Base-by-base conservation (phyloP, 2,797 vertebrate genomes). In the Manis crassicaudata region DNA sequence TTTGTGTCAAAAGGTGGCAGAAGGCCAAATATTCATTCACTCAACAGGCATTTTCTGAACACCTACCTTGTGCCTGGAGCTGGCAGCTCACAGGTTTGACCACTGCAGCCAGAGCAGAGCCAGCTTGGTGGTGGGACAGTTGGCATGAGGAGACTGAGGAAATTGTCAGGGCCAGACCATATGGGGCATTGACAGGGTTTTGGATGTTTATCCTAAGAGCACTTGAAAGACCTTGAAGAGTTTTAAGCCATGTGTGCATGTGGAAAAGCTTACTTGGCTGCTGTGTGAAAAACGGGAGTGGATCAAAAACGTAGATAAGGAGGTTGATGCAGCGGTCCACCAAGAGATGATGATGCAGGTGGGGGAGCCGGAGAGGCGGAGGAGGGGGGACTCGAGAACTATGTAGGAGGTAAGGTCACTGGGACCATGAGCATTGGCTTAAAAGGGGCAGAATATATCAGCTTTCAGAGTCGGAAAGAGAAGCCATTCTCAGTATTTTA, bases 91-190 rank as follows among this genome's bases (percentile, higher is more conserved):
- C 37, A 62, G 68, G 37, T 46, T 11, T 2, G 20, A 10, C 58
- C 11, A 2, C 37, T 5, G 50, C 13, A 54, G 52, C 67, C 3
- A 0, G 20, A n/a, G 14, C 29, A 52, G 35, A 21, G 46, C 7
- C 12, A 21, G 40, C 4, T 10, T 46, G 46, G 3, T 11, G 27
- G 17, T 16, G 6, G 13, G 54, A 14, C 29, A 70, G 73, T 25
- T 27, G 54, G 14, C 40, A 0, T 5, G 52, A 56, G 5, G 18
- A 29, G 58, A 60, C 27, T 35, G 88, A 27, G 60, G 32, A 13
- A 16, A 3, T 12, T 17, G 62, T 68, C 43, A 27, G 29, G 46
- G 23, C 29, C 14, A 9, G 68, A n/a, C 67, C 1, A 0, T 12
- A 50, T 9, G 8, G 65, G 25, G 11, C 75, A 10, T 62, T 25